Percentiles rank a stretch among this genome's conserved stretches.
Evolutionary conservation across 1,140 invertebrate genomes (phyloP).

Genomic region (Saxidomus purpurata): DNA sequence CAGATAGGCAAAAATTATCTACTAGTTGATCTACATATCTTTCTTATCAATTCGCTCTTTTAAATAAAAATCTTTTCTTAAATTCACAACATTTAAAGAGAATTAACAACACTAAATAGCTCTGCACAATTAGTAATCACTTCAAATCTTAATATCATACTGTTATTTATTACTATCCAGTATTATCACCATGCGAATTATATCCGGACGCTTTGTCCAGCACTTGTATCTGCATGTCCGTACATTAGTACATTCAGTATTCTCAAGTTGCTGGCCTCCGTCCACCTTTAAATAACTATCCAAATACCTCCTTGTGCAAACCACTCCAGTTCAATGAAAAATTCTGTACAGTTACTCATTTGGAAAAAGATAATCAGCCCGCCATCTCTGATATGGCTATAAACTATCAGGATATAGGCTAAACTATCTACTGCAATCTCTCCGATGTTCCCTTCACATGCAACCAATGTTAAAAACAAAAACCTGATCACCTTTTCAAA

Average conservation of each 20-base stretch:
- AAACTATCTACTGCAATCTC: background rate
- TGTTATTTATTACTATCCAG: no score
- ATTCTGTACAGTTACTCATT: conserved; percentile 37
- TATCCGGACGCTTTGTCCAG: background rate
- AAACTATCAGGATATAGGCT: background rate
- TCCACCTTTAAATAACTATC: no score
- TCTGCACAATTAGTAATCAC: no score
- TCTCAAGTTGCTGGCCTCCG: background rate
- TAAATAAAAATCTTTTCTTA: no score
- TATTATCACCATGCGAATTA: no score
- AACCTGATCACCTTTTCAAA: background rate
- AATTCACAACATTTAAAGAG: no score
- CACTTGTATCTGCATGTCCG: background rate
- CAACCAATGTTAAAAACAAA: background rate
- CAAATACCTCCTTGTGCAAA: background rate
- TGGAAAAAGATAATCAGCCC: conserved; percentile 12
- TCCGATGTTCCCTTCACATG: background rate
- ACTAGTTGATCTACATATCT: no score
- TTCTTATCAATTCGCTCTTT: no score
- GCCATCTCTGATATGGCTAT: background rate
- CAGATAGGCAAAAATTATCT: no score
- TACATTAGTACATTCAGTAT: background rate
- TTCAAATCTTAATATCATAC: no score
- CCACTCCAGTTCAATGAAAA: conserved; percentile 10
- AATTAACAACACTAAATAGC: no score